Conservation (phyloP, 2,797 vertebrate genomes). For the Enteromius argenteus region DNA sequence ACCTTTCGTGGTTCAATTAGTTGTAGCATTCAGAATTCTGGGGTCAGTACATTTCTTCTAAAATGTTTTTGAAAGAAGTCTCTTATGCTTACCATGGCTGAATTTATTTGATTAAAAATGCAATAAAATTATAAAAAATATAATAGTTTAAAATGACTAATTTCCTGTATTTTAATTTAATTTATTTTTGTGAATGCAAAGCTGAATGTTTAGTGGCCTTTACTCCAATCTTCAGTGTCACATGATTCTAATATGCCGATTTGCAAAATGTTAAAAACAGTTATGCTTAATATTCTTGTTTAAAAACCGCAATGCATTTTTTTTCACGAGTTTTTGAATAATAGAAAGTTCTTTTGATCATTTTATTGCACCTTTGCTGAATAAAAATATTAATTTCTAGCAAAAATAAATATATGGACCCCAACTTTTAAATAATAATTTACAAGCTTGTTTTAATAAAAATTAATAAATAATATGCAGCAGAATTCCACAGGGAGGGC, state of each 20-base stretch:
- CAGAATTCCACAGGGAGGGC: not conserved
- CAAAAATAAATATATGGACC: not conserved
- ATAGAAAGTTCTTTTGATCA: not conserved
- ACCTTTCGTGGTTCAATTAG: not conserved
- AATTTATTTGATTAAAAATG: not conserved
- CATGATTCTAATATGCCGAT: not conserved
- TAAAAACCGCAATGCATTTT: not conserved
- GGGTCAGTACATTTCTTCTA: not conserved
- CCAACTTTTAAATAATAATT: not conserved
- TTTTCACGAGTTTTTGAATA: not conserved
- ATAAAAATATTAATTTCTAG: not conserved
- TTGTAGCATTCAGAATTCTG: not conserved
- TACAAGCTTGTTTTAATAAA: not conserved
- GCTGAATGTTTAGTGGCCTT: not conserved
- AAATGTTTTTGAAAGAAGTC: not conserved
- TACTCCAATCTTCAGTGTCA: not conserved
- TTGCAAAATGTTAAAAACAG: not conserved
- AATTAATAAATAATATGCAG: not conserved
- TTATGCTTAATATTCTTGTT: not conserved
- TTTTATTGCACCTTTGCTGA: not conserved
- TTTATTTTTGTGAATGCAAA: not conserved
- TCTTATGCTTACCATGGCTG: not conserved
- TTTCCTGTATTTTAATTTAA: not conserved
- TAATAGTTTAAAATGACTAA: not conserved
- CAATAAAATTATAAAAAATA: not conserved